These are phyloP conservation scores for Lineus longissimus DNA, from an alignment of 1,140 invertebrate genomes.

Conservation along the genomic window DNA sequence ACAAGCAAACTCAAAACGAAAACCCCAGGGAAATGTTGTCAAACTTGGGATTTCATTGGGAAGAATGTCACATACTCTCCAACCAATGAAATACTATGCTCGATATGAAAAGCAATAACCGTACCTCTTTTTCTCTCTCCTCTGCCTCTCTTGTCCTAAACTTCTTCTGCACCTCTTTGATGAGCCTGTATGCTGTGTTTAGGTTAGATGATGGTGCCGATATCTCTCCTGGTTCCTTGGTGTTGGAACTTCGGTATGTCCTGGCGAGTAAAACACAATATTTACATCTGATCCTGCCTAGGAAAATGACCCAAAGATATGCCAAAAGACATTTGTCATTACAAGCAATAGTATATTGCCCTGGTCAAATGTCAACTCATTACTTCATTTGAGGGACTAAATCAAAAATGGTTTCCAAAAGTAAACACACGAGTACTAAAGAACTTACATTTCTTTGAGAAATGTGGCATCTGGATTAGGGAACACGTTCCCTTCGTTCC, in stretches of 20 bases:
- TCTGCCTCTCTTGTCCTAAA: constrained; percentile 97
- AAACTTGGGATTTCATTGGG: no score
- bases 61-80: constrained; percentile 3
- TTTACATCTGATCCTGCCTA: background rate
- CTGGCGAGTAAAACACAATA: constrained; percentile 55
- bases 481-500: constrained; percentile 83
- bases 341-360: no score
- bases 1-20: background rate
- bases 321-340: background rate
- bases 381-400: no score
- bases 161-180: constrained; percentile 99
- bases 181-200: constrained; percentile 92
- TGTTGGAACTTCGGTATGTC: constrained; percentile 96
- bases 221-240: constrained; percentile 95
- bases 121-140: constrained; percentile 90
- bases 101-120: background rate
- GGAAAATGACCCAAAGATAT: background rate
- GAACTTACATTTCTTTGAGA: constrained; percentile 92
- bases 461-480: constrained; percentile 93
- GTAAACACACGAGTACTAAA: background rate
- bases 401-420: no score
- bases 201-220: constrained; percentile 92
- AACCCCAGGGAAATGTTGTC: no score
- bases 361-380: no score
- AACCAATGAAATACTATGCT: background rate